Evolutionary conservation across 2,797 vertebrate species (phyloP).

Genomic region (Xenentodon cancila): DNA sequence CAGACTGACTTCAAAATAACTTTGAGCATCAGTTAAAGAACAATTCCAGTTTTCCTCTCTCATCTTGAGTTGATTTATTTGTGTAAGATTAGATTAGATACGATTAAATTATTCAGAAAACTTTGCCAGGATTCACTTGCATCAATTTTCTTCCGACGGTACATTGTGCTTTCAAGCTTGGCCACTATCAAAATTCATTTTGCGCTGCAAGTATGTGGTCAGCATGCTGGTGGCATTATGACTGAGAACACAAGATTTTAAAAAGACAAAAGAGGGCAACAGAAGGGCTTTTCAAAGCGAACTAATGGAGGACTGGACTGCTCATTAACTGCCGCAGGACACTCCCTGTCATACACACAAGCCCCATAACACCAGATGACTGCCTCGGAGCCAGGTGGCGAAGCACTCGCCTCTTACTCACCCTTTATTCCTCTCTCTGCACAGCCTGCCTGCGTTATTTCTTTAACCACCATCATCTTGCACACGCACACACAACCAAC

Average conservation of each 20-base stretch:
- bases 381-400: conserved; percentile 67
- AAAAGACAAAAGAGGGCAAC: conserved; percentile 38
- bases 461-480: conserved; percentile 29
- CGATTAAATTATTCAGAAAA: too few relatives aligned
- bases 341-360: conserved; percentile 7
- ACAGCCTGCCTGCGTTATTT: conserved; percentile 21
- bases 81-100: too few relatives aligned
- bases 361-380: conserved; percentile 63
- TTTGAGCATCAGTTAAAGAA: conserved; percentile 8
- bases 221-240: conserved; percentile 10
- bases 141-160: too few relatives aligned
- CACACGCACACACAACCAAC: conserved; percentile 6
- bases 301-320: conserved; percentile 60
- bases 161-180: not conserved
- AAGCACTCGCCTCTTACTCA: conserved; percentile 34
- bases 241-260: conserved; percentile 14
- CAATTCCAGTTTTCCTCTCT: not conserved
- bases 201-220: conserved; percentile 19
- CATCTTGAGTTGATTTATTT: not conserved
- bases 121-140: too few relatives aligned
- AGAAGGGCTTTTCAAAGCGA: conserved; percentile 62
- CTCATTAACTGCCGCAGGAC: conserved; percentile 57
- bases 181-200: not conserved
- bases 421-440: conserved; percentile 28
- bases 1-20: conserved; percentile 27